Evolutionary conservation across 2,797 vertebrate species (phyloP).

Genomic region (Adelosebastes latens): DNA sequence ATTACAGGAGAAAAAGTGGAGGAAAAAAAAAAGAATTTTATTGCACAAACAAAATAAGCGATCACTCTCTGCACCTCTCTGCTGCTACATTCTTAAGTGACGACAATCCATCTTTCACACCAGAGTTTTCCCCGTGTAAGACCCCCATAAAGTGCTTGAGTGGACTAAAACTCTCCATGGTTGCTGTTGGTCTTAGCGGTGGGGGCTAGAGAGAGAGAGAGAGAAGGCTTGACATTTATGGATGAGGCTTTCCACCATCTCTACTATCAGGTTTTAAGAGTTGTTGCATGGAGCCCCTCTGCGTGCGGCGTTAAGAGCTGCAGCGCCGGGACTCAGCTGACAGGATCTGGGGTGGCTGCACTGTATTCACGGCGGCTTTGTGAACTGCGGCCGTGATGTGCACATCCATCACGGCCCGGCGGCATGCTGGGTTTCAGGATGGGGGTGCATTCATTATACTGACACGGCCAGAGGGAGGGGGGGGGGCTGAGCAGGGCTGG

Average conservation of each 20-base stretch:
- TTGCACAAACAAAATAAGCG: constrained; percentile 65
- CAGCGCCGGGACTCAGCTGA: constrained; percentile 48
- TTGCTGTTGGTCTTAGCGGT: constrained; percentile 53
- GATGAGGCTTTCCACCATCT: constrained; percentile 75
- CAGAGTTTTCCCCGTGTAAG: constrained; percentile 48
- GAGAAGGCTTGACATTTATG: constrained; percentile 74
- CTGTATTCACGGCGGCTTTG: constrained; percentile 66
- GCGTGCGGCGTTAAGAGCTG: constrained; percentile 45
- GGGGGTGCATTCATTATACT: constrained; percentile 70
- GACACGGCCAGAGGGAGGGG: constrained; percentile 37
- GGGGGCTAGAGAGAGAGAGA: constrained; percentile 40
- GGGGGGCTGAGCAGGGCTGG: constrained; percentile 18
- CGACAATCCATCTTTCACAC: constrained; percentile 77
- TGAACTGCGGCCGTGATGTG: constrained; percentile 66
- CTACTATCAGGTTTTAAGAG: constrained; percentile 75
- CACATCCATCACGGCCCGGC: constrained; percentile 75
- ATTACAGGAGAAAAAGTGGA: constrained; percentile 33
- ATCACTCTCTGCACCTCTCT: constrained; percentile 49
- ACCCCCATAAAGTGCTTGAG: constrained; percentile 63
- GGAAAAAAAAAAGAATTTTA: constrained; percentile 50
- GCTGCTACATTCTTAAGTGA: constrained; percentile 67
- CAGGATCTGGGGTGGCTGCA: constrained; percentile 58
- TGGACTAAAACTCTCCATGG: constrained; percentile 47
- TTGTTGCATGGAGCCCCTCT: constrained; percentile 60
- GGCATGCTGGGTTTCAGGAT: constrained; percentile 64